These are phyloP conservation scores for Micromussa lordhowensis DNA, from an alignment of 92 coral and sea anemone species.

Conservation along the genomic window DNA sequence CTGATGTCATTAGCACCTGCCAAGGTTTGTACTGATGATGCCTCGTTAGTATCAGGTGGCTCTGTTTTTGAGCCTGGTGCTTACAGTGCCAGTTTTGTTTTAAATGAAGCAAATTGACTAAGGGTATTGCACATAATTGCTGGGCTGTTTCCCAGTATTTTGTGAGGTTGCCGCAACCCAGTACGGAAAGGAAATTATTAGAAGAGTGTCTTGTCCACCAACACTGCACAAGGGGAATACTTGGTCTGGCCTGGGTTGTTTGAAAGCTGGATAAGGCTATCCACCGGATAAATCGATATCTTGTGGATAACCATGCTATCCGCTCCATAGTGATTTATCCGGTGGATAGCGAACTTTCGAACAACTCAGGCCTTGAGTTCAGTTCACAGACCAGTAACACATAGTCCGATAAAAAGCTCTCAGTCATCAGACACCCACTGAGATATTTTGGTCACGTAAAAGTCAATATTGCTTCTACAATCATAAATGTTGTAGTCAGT, in stretches of 20 bases:
- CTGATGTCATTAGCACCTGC: constrained; percentile 80
- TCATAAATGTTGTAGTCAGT: no score
- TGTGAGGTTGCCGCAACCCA: not conserved
- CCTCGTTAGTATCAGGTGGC: not conserved
- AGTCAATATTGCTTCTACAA: no score
- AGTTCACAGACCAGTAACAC: not conserved
- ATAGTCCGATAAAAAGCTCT: not conserved
- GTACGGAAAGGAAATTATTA: no score
- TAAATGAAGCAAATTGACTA: not conserved
- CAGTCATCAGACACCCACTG: not conserved
- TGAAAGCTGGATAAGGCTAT: no score
- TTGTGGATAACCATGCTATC: no score
- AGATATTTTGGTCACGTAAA: no score
- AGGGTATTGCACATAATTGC: not conserved
- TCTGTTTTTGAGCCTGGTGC: not conserved
- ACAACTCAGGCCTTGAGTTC: not conserved
- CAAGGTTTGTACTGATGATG: constrained; percentile 74
- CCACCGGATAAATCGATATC: no score
- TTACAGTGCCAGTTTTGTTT: no score
- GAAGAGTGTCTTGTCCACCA: not conserved
- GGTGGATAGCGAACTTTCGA: no score
- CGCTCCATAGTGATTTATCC: no score
- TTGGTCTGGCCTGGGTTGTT: not conserved
- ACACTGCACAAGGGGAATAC: not conserved
- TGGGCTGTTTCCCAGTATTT: not conserved